Evolutionary conservation across 2,797 vertebrate genomes (phyloP), one percentile per base, ranked within the genome.

Genomic region (Gambelia wislizenii): DNA sequence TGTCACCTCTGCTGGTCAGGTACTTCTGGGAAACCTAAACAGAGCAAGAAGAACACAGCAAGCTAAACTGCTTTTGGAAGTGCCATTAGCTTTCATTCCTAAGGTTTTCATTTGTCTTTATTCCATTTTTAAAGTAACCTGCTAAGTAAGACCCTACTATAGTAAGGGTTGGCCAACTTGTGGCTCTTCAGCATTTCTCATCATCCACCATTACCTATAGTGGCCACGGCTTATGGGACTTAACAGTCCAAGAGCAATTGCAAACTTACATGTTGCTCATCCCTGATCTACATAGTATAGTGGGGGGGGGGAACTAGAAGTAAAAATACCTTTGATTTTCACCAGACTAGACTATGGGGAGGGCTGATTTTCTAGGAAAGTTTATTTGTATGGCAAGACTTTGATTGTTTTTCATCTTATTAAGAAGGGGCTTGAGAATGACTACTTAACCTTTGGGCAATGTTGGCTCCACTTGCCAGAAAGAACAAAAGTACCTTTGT

Each of bases 401-500:
- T 81, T 91, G 70, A 77, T 91, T 90, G 92, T 91, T 94, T 94
- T 89, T 78, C 72, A 90, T 90, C 0, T 2, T 30, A 81, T 78
- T 83, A 49, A 87, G 90, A 30, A 36, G 52, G 91, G 81, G 70
- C 87, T 90, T 92, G 42, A 0, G 39, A 87, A 74, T 91, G 87
- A 91, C 86, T 92, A 90, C 30, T 69, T 69, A 54, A n/a, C 61
- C 90, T 93, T 89, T 72, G 88, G 89, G 74, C 0, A 0, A 89
- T 89, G 85, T 78, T 92, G 93, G 91, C 91, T 94, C 85, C 81
- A 89, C 44, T 91, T 72, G 81, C 89, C 87, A 85, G 86, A 85
- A 86, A 91, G 87, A 94, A 96, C 93, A 95, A 93, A 91, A 94
- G 86, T 89, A 83, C 27, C 84, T 94, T 91, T 95, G 89, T 94